A percentile compares a stretch with the other conserved stretches of the same genome.
Evolutionary conservation across 2,113 vertebrate genomes (phyloP).

Genomic region (Aptenodytes forsteri): DNA sequence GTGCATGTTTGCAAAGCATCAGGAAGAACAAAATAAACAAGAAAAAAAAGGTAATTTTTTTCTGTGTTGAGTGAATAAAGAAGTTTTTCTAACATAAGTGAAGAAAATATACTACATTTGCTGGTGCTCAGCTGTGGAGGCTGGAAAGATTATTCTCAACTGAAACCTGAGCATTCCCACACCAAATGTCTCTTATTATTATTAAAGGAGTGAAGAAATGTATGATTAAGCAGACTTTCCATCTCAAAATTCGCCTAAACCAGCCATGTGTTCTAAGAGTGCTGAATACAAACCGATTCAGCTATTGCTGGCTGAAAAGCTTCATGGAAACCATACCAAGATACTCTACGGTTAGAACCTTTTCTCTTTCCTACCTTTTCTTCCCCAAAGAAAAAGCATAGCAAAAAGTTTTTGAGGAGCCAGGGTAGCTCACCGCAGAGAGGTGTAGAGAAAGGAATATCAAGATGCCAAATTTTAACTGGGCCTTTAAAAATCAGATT

Average conservation of each 20-base stretch:
- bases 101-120: background rate
- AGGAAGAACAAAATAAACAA: background rate
- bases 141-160: background rate
- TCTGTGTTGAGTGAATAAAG: background rate
- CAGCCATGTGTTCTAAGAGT: background rate
- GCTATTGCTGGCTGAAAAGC: background rate
- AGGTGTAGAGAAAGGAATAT: background rate
- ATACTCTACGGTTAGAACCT: background rate
- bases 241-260: background rate
- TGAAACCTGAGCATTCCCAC: background rate
- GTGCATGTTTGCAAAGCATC: background rate
- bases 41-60: background rate
- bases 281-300: background rate
- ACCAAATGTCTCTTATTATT: background rate
- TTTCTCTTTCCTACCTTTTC: background rate
- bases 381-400: background rate
- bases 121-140: background rate
- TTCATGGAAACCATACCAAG: background rate
- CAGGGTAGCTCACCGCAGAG: background rate
- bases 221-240: background rate
- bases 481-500: background rate
- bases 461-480: background rate
- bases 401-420: background rate
- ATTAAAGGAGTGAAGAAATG: background rate
- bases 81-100: background rate